These are phyloP conservation scores for Drosophila paulistorum DNA, from an alignment of 1,140 invertebrate genomes.

Conservation along the genomic window DNA sequence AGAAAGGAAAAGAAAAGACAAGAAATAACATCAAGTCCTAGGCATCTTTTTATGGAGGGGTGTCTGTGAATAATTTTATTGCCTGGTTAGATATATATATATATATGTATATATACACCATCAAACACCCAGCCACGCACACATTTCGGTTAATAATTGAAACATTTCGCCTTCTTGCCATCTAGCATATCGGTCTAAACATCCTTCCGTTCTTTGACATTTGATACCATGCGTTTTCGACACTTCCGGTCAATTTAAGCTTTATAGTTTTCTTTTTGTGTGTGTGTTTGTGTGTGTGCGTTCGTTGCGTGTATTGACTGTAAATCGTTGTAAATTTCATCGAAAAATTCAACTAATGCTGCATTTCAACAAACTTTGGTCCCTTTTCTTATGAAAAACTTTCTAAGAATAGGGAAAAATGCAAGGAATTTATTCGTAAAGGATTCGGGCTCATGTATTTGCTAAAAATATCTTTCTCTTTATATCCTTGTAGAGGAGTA, in stretches of 20 bases:
- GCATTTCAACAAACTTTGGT: conserved; percentile 3
- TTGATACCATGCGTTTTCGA: neutral
- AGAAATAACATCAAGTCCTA: neutral
- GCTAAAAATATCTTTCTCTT: no score
- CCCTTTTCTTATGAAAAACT: neutral
- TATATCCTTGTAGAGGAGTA: no score
- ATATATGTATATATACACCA: neutral
- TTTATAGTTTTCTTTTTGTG: conserved; percentile 13
- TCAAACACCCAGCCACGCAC: neutral
- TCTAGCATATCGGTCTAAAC: neutral
- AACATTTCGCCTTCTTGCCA: conserved; percentile 1
- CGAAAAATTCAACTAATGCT: neutral
- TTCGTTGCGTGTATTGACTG: conserved; percentile 5
- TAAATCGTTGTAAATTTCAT: conserved; percentile 1
- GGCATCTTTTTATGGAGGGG: neutral
- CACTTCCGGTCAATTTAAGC: conserved; percentile 5
- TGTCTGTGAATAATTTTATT: conserved; percentile 13
- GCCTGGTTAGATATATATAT: neutral
- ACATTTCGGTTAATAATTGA: conserved; percentile 9
- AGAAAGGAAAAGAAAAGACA: neutral
- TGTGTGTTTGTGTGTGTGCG: conserved; percentile 6
- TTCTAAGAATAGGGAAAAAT: no score
- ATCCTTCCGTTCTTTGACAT: conserved; percentile 1
- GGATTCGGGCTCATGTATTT: no score
- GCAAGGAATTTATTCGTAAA: no score